Evolutionary conservation across 2,888 invertebrate genomes (phyloP), one percentile per base, ranked within the genome.

Genomic region (Maniola hyperantus): DNA sequence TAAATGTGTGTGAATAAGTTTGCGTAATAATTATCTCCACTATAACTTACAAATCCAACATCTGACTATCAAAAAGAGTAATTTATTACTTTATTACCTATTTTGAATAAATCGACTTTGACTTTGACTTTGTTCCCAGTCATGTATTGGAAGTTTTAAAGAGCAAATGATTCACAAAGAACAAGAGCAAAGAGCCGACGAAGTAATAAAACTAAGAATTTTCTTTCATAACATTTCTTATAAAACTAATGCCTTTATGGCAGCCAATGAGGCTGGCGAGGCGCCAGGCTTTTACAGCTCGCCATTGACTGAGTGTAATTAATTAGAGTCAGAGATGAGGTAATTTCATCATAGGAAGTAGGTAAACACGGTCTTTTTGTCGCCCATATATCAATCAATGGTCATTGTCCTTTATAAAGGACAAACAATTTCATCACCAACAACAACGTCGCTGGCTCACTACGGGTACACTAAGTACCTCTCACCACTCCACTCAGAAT

Each of bases 141-240:
- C 11, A 42, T 57, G 20, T 39, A 42, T 54, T 42, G 39, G 6
- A 57, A 39, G 10, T 39, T 51, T 61, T 10, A 48, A 60, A 59
- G 58, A 26, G 46, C 46, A 59, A 36, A 60, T 48, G 18, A 60
- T 60, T 61, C 61, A 36, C 61, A 61, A 61, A 61, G 50, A 50
- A 50, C 60, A 50, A 46, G 50, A 20, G 11, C 50, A 51, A 51
- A 59, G 46, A 48, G 11, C 59, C 48, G 33, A 33, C 59, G 59
- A 11, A 39, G 60, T 60, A 60, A 60, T 60, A 48, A 60, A 60
- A 61, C 13, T 60, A 48, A 34, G 34, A 60, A 60, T 34, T 61
- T 51, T 36, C 61, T 36, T 61, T 61, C 36, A 61, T 61, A 50
- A 61, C 39, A 61, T 61, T 51, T 36, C 36, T 39, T 36, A 61